These are phyloP conservation scores for Eptesicus fuscus DNA, from an alignment of 2,113 vertebrate species.

Conservation along the genomic window DNA sequence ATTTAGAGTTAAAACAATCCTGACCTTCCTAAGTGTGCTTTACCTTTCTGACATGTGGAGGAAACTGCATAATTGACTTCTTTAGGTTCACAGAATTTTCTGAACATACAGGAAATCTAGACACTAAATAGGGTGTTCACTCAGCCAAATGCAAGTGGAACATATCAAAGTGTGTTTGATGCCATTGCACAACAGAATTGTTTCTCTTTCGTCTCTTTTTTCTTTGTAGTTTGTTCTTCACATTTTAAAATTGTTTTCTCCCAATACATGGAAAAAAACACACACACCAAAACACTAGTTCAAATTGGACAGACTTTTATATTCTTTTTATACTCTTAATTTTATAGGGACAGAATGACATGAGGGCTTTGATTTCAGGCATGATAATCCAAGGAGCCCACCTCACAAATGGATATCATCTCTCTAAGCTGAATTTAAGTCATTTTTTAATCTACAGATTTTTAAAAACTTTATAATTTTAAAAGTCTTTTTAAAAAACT, in stretches of 20 bases:
- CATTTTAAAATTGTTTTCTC: background rate
- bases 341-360: background rate
- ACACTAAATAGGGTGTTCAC: background rate
- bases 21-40: slow-evolving; percentile 17
- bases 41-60: slow-evolving; percentile 41
- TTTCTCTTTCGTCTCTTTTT: background rate
- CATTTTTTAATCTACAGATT: background rate
- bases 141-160: background rate
- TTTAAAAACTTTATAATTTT: background rate
- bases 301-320: background rate
- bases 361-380: background rate
- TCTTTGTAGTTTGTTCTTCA: background rate
- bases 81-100: slow-evolving; percentile 39
- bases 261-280: background rate
- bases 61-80: background rate
- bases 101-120: slow-evolving; percentile 9
- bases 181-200: background rate
- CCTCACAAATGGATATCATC: background rate
- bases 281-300: background rate
- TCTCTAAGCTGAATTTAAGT: background rate
- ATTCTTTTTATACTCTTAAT: background rate
- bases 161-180: background rate
- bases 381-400: background rate
- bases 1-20: slow-evolving; percentile 43
- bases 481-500: background rate